Evolutionary conservation across 1,140 invertebrate genomes (phyloP), one percentile per base, ranked within the genome.

Genomic region (Magallana ariakensis): DNA sequence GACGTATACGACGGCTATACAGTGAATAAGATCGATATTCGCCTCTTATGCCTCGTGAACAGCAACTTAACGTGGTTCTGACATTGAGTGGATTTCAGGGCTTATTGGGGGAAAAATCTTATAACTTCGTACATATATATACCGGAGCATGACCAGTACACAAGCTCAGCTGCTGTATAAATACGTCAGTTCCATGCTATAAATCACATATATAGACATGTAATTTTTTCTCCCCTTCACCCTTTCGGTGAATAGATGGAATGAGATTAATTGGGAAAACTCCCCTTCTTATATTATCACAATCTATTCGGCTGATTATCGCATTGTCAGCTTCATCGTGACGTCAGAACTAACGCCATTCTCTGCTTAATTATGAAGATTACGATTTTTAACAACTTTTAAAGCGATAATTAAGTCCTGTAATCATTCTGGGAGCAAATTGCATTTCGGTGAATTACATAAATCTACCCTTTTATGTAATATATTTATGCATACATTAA

Each of bases 261-360:
- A 5, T 46, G 33, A 46, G 33, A 46, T 46, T 46, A 46, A 46
- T 46, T 46, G 33, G 33, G 33, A 46, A n/a, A 46, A 75, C 66
- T 75, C 66, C 66, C 22, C 22, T 22, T 75, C 33, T 10, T 46
- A 46, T 46, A 75, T 75, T 46, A 75, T 75, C 66, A 75, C 66
- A 75, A 11, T 33, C 22, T 33, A 4, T 10, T 9, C 22, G 5
- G 10, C 22, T 75, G 66, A 26, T 75, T 75, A 75, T 75, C 66
- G 22, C 66, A 75, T 75, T 75, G 22, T 75, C 66, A 26, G 66
- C 22, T 75, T 75, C 33, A 13, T 75, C 66, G 33, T 75, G 66
- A 75, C 66, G 22, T 75, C 66, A 75, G 11, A 33, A n/a, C n/a
- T 75, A 26, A 46, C 33, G 33, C 33, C 33, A 46, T 46, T 46